Percentiles rank a stretch among this genome's conserved stretches.
phyloP scores from a whole-genome alignment of 2,113 vertebrate species.

The Pogonocichla stellata region DNA sequence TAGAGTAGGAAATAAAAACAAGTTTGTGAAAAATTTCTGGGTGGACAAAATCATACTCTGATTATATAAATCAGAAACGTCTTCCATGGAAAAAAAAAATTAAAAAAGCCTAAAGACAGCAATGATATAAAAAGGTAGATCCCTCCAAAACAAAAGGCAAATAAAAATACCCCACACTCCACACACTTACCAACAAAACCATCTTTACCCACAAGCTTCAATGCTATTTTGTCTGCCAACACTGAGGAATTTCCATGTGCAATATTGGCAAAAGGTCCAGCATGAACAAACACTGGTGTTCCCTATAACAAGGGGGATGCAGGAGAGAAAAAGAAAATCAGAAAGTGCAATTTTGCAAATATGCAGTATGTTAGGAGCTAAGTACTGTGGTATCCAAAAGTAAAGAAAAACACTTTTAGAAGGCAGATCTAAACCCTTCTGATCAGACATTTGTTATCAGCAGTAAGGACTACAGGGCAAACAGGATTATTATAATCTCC shows the following conservation, averaged over 20 bases:
- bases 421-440: not conserved
- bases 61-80: not conserved
- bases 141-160: not conserved
- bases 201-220: conserved; percentile 93
- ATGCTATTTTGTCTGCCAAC: conserved; percentile 93
- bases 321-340: not conserved
- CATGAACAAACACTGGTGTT: conserved; percentile 95
- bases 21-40: not conserved
- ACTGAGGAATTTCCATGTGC: conserved; percentile 99
- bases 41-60: not conserved
- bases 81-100: not conserved
- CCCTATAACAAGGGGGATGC: conserved; percentile 73
- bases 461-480: not conserved
- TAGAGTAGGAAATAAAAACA: conserved; percentile 50
- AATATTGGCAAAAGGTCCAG: conserved; percentile 97
- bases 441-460: not conserved
- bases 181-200: conserved; percentile 90
- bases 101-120: not conserved
- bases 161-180: not conserved
- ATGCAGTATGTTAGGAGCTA: not conserved
- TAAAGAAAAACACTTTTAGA: not conserved
- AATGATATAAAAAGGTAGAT: not conserved
- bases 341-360: not conserved
- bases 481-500: conserved; percentile 44
- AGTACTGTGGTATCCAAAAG: not conserved